Evolutionary conservation across 2,888 invertebrate genomes (phyloP), one percentile per base, ranked within the genome.

Genomic region (Aethes cnicana): DNA sequence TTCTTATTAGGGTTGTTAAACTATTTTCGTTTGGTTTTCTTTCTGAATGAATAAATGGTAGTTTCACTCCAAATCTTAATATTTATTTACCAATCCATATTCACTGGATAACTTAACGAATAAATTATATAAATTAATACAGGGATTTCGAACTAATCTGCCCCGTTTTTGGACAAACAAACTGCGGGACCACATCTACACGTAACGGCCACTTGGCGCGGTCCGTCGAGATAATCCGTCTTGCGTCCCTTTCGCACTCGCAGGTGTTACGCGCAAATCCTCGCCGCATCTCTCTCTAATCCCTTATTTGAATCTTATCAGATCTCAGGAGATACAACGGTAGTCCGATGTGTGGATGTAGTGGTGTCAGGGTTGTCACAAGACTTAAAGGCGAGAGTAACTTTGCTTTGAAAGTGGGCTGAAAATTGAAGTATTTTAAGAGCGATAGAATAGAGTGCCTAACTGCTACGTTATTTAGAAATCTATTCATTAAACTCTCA

Each of bases 271-370:
- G 72, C 69, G 83, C 85, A 88, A 86, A 89, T 88, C 88, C 86
- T 82, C 74, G 65, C 62, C 64, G 59, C 73, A 70, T 84, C 84
- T 78, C 76, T 53, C 74, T 89, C 88, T 90, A 90, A 90, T 90
- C 90, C 89, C 88, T 90, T 90, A 90, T 90, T 90, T 90, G 90
- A 90, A 90, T 90, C 90, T 90, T 90, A 90, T 90, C 90, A 88
- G 90, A 89, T 90, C 88, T 85, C 86, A 74, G 80, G 85, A 88
- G 85, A 83, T 84, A 82, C 81, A 81, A 79, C 84, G 81, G 81
- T 81, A 81, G 81, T 72, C 72, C 77, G 68, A 66, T 68, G 71
- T 75, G 74, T 75, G 77, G 74, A 77, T 83, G 84, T 84, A 77
- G 72, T 72, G 63, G 71, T 70, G 73, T 56, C 47, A 85, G 83